phyloP scores from a whole-genome alignment of 1,140 invertebrate species.

The Sitobion miscanthi region DNA sequence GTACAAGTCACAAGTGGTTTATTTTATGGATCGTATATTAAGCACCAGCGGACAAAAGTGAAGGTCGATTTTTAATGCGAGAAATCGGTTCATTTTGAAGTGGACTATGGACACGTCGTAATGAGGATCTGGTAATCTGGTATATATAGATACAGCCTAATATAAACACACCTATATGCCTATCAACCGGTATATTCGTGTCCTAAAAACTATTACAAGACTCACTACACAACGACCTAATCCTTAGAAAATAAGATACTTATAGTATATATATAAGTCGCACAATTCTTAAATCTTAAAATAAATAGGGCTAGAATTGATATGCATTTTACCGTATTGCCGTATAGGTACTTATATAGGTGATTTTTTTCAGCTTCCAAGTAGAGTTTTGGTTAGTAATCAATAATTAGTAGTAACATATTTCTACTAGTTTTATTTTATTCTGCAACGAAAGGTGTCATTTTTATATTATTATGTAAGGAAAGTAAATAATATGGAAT shows the following conservation, averaged over 20 bases:
- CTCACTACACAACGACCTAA: neutral
- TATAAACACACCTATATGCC: neutral
- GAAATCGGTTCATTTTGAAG: neutral
- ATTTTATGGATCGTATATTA: neutral
- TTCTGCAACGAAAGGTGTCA: neutral
- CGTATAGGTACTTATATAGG: neutral
- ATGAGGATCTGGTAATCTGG: neutral
- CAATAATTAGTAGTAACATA: neutral
- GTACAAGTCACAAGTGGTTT: neutral
- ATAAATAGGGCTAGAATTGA: neutral
- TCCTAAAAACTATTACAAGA: neutral
- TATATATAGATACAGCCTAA: neutral
- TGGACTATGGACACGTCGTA: neutral
- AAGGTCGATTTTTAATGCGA: neutral
- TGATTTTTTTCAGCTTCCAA: neutral
- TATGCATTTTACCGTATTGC: neutral
- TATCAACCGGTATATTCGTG: neutral
- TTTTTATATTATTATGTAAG: neutral
- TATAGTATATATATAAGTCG: neutral
- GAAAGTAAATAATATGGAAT: neutral
- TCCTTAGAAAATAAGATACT: neutral
- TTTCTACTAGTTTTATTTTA: neutral
- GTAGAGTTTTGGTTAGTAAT: neutral
- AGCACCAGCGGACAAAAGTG: neutral
- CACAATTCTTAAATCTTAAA: neutral